phyloP scores from a whole-genome alignment of 1,140 invertebrate species.

The Idris sp. region DNA sequence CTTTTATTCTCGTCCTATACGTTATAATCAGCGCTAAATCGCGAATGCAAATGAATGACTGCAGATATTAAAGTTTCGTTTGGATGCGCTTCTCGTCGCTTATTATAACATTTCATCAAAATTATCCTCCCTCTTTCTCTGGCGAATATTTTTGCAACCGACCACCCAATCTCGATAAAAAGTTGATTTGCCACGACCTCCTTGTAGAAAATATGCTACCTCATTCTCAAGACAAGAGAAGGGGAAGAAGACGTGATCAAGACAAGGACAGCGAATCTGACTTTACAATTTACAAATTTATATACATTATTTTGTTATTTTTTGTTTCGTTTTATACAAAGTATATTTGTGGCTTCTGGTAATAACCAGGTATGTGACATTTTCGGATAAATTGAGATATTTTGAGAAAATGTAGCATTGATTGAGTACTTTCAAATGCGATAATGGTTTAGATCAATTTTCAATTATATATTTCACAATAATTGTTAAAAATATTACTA shows the following conservation, averaged over 20 bases:
- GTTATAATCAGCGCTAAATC: conserved; percentile 56
- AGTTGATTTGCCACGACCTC: conserved; percentile 76
- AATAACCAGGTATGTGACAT: too few species aligned
- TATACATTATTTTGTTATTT: conserved; percentile 17
- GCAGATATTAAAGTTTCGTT: conserved; percentile 52
- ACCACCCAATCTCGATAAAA: conserved; percentile 67
- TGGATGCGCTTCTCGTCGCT: conserved; percentile 19
- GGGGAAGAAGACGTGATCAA: conserved; percentile 49
- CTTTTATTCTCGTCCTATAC: conserved; percentile 38
- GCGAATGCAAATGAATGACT: conserved; percentile 52
- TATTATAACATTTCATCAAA: conserved; percentile 59
- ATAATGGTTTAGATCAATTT: too few species aligned
- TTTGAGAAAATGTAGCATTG: too few species aligned
- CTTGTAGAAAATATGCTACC: conserved; percentile 75
- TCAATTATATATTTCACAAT: too few species aligned
- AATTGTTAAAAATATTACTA: too few species aligned
- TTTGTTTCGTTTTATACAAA: too few species aligned
- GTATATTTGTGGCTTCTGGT: too few species aligned
- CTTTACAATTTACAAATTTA: conserved; percentile 28
- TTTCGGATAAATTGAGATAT: too few species aligned
- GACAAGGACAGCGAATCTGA: conserved; percentile 21
- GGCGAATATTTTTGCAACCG: conserved; percentile 57
- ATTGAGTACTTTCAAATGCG: too few species aligned
- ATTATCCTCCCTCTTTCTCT: conserved; percentile 41
- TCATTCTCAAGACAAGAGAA: conserved; percentile 66